Evolutionary conservation across 2,797 vertebrate genomes (phyloP).

Genomic region (Jordanella pulchra): DNA sequence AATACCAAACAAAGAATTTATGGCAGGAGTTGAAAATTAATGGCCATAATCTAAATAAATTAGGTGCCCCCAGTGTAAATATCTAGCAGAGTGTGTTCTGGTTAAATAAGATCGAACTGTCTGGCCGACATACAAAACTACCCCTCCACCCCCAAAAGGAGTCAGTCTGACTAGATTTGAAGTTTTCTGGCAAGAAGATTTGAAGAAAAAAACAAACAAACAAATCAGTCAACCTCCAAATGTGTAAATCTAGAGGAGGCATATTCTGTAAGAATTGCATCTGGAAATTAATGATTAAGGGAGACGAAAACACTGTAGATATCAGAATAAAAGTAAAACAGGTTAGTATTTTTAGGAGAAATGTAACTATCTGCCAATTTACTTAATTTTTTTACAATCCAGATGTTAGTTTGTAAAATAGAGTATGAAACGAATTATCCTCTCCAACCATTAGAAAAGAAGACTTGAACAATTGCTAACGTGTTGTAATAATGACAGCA

Average conservation of each 20-base stretch:
- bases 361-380: background rate
- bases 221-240: background rate
- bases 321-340: background rate
- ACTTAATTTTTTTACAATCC: constrained; percentile 35
- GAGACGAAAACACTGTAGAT: background rate
- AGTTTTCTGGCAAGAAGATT: too few relatives aligned
- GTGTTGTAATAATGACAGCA: constrained; percentile 74
- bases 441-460: constrained; percentile 55
- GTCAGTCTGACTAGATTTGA: background rate
- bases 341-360: constrained; percentile 2
- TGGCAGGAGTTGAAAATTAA: background rate
- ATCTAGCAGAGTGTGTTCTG: too few relatives aligned
- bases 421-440: constrained; percentile 39
- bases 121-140: background rate
- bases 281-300: background rate
- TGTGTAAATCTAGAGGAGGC: background rate
- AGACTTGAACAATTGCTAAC: constrained; percentile 57
- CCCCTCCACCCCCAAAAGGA: too few relatives aligned
- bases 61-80: background rate
- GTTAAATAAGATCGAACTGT: background rate
- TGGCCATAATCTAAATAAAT: background rate
- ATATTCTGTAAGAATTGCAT: background rate
- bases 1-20: background rate
- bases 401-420: constrained; percentile 46
- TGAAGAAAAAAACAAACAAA: background rate